These are phyloP conservation scores for Pseudorasbora parva DNA, from an alignment of 2,113 vertebrate species.

Conservation along the genomic window DNA sequence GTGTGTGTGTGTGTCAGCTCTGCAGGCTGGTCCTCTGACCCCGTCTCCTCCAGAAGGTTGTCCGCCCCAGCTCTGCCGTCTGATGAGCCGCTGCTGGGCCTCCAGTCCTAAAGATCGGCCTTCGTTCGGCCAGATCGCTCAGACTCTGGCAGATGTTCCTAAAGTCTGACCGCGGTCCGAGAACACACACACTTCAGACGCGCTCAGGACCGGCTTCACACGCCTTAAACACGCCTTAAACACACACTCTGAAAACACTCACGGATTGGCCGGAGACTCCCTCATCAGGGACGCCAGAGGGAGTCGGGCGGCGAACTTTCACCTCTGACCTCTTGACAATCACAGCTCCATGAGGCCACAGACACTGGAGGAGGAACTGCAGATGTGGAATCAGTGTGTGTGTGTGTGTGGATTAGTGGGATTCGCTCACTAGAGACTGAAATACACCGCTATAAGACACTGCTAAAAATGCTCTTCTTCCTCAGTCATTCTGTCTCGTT, in stretches of 20 bases:
- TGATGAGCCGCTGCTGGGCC: constrained; percentile 94
- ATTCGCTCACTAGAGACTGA: neutral
- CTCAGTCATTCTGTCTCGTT: no score
- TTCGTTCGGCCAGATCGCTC: constrained; percentile 89
- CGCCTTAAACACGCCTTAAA: neutral
- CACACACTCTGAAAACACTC: neutral
- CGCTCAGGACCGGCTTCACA: neutral
- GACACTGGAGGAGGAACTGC: neutral
- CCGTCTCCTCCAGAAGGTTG: constrained; percentile 86
- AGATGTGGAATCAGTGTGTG: neutral
- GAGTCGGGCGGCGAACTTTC: no score
- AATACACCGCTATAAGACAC: neutral
- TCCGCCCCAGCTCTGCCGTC: constrained; percentile 87
- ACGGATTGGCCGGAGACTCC: neutral
- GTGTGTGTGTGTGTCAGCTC: constrained; percentile 69
- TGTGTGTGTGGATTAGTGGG: neutral
- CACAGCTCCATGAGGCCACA: neutral
- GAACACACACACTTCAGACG: constrained; percentile 72
- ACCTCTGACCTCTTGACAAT: constrained; percentile 18
- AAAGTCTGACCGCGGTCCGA: constrained; percentile 77
- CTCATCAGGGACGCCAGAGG: neutral
- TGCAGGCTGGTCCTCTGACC: constrained; percentile 85
- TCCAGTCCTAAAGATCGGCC: constrained; percentile 92
- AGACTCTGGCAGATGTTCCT: constrained; percentile 83
- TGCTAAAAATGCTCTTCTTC: no score